These are phyloP conservation scores for Dasyurus viverrinus DNA, from an alignment of 2,113 vertebrate genomes.

Conservation along the genomic window DNA sequence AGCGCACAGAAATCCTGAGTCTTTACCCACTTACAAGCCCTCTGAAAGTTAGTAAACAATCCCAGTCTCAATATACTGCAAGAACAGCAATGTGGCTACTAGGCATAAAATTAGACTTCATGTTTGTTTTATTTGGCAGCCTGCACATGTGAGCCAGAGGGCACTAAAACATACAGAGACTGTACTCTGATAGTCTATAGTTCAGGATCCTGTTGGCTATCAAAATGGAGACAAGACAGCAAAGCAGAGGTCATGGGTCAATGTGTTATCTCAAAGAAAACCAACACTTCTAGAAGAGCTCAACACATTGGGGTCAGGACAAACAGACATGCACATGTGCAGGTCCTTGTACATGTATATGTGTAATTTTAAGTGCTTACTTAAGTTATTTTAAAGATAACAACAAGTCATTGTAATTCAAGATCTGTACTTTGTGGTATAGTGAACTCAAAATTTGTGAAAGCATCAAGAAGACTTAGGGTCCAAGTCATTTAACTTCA, in stretches of 20 bases:
- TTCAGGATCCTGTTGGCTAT: conserved; percentile 34
- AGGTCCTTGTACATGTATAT: not conserved
- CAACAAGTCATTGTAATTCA: conserved; percentile 42
- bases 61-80: conserved; percentile 12
- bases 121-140: conserved; percentile 58
- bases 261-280: conserved; percentile 65
- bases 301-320: conserved; percentile 45
- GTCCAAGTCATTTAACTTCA: not conserved
- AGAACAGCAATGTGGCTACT: conserved; percentile 6
- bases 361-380: conserved; percentile 49
- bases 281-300: conserved; percentile 50
- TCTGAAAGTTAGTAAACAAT: conserved; percentile 49
- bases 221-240: not conserved
- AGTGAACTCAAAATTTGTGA: not conserved
- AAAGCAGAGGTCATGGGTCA: conserved; percentile 38
- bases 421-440: not conserved
- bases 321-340: not conserved
- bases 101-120: conserved; percentile 52
- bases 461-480: not conserved
- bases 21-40: conserved; percentile 1
- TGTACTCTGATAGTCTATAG: not conserved
- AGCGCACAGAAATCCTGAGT: conserved; percentile 25
- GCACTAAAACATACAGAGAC: not conserved
- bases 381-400: conserved; percentile 59
- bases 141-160: conserved; percentile 32